phyloP scores from a whole-genome alignment of 2,113 vertebrate species.

The Murina feae region DNA sequence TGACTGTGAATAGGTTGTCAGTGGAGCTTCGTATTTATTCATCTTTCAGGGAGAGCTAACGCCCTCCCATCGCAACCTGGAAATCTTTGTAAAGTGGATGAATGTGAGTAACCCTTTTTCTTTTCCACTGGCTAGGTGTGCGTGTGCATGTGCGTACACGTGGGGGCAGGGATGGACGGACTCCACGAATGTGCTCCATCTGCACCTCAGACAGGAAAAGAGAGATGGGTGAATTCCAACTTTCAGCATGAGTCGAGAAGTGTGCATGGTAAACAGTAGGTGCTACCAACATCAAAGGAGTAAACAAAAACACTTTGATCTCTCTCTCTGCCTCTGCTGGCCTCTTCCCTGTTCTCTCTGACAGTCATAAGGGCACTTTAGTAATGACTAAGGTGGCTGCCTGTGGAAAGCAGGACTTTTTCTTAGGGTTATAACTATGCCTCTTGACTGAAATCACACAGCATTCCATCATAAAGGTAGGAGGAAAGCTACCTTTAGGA shows the following conservation, averaged over 20 bases:
- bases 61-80: constrained; percentile 91
- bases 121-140: constrained; percentile 94
- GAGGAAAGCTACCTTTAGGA: constrained; percentile 38
- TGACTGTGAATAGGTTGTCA: constrained; percentile 80
- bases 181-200: constrained; percentile 83
- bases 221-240: constrained; percentile 92
- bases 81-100: constrained; percentile 92
- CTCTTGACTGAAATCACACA: constrained; percentile 42
- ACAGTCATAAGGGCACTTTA: constrained; percentile 75
- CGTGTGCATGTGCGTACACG: constrained; percentile 80
- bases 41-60: constrained; percentile 89
- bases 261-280: constrained; percentile 67
- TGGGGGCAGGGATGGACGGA: constrained; percentile 87
- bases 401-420: constrained; percentile 28
- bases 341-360: constrained; percentile 70
- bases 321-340: constrained; percentile 72
- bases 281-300: constrained; percentile 70
- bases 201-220: constrained; percentile 91
- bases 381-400: constrained; percentile 58
- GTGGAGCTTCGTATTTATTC: constrained; percentile 91
- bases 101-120: constrained; percentile 94
- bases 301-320: constrained; percentile 80
- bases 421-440: neutral
- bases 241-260: constrained; percentile 88
- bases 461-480: constrained; percentile 39